phyloP scores from a whole-genome alignment of 1,140 invertebrate species.

The Brachionus sp. region DNA sequence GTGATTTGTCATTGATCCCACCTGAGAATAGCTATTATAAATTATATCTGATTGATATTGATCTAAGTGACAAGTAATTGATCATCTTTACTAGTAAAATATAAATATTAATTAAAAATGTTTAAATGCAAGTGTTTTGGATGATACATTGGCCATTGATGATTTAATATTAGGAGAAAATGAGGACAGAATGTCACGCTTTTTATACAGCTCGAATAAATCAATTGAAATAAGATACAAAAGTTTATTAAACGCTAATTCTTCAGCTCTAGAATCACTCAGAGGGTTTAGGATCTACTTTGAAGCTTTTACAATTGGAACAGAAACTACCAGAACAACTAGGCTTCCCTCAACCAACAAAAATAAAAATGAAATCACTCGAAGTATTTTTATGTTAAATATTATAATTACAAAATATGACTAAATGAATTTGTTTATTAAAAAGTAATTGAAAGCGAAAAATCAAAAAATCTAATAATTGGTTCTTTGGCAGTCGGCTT shows the following conservation, averaged over 20 bases:
- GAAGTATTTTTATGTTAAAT: not conserved
- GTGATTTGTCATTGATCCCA: slow-evolving; percentile 8
- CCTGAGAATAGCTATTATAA: not conserved
- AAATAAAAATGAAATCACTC: not conserved
- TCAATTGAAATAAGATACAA: slow-evolving; percentile 15
- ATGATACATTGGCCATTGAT: not conserved
- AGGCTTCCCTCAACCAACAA: not conserved
- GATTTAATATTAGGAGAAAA: slow-evolving; percentile 17
- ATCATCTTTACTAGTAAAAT: not conserved
- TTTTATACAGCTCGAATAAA: not conserved
- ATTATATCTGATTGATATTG: not conserved
- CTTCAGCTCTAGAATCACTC: not conserved
- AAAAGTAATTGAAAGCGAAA: not conserved
- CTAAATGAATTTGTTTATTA: not conserved
- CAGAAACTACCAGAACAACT: not conserved
- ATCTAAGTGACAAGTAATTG: slow-evolving; percentile 15
- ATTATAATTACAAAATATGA: not conserved
- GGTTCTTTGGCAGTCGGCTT: not conserved
- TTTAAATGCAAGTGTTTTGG: not conserved
- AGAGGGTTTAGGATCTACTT: slow-evolving; percentile 38
- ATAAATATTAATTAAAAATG: not conserved
- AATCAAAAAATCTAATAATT: not conserved
- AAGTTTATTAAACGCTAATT: not conserved
- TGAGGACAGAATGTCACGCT: slow-evolving; percentile 13
- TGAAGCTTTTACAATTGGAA: not conserved